A percentile compares a stretch with the other conserved stretches of the same genome.
Evolutionary conservation across 2,113 vertebrate species (phyloP).

Genomic region (Corythaixoides concolor): DNA sequence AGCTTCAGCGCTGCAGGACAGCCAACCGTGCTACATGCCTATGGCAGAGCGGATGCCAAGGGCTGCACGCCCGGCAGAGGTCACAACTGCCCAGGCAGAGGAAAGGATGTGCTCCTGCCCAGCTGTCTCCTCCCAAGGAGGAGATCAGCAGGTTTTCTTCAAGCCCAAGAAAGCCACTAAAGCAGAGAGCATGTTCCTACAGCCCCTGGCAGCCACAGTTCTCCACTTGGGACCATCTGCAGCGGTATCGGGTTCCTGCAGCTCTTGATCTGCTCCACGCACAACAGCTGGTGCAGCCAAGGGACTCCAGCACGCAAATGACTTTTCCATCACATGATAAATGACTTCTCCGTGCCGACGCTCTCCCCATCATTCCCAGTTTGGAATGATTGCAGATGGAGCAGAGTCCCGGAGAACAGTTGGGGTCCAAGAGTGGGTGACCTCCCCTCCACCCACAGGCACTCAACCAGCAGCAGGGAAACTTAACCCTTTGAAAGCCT

Average conservation of each 20-base stretch:
- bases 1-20: background rate
- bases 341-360: background rate
- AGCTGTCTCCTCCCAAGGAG: background rate
- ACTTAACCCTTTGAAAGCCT: background rate
- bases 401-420: background rate
- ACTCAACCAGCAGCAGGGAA: background rate
- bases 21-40: fast-evolving
- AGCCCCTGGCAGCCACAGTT: background rate
- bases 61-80: fast-evolving
- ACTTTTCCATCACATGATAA: slow-evolving; percentile 23
- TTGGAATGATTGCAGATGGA: background rate
- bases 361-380: background rate
- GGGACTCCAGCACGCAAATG: background rate
- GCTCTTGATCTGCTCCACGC: background rate
- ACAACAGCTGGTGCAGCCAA: slow-evolving; percentile 9
- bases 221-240: background rate
- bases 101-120: background rate
- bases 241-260: background rate
- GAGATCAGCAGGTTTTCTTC: background rate
- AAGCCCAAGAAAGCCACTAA: background rate
- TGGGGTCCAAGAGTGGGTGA: background rate
- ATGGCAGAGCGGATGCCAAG: background rate
- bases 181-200: background rate
- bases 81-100: background rate
- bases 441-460: background rate